Conservation (phyloP, 2,797 vertebrate species). For the Betta splendens region DNA sequence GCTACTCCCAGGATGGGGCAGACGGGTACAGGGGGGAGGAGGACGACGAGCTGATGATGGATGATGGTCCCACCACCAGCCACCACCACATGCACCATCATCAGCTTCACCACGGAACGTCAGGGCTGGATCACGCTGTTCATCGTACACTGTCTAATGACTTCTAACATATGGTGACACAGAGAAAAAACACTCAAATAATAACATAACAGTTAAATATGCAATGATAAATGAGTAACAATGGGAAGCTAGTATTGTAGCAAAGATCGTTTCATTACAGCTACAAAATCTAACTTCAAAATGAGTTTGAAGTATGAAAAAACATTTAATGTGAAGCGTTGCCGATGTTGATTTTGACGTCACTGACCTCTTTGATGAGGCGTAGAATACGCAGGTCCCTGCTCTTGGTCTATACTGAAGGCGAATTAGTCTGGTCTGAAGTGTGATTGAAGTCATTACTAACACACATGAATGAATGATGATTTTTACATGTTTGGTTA, state of each 20-base stretch:
- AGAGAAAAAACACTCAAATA: neutral
- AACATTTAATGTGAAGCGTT: too few relatives aligned
- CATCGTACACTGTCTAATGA: conserved; percentile 91
- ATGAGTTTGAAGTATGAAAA: too few relatives aligned
- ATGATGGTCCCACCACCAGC: conserved; percentile 86
- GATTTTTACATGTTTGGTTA: neutral
- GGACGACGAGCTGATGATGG: conserved; percentile 84
- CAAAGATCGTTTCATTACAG: neutral
- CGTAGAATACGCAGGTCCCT: too few relatives aligned
- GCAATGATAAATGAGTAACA: neutral
- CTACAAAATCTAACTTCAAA: neutral
- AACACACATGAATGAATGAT: neutral
- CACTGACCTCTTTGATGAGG: too few relatives aligned
- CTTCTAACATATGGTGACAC: conserved; percentile 76
- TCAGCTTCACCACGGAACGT: conserved; percentile 63
- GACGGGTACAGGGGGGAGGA: conserved; percentile 86
- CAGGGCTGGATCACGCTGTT: conserved; percentile 86
- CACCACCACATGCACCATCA: conserved; percentile 70
- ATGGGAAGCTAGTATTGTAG: neutral
- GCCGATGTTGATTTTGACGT: too few relatives aligned
- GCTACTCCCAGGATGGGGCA: conserved; percentile 90
- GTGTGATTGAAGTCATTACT: too few relatives aligned
- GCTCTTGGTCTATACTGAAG: too few relatives aligned
- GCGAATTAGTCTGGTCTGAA: too few relatives aligned
- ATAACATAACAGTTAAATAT: too few relatives aligned